Conservation (phyloP, 2,797 vertebrate genomes). For the Dicrostonyx torquatus region DNA sequence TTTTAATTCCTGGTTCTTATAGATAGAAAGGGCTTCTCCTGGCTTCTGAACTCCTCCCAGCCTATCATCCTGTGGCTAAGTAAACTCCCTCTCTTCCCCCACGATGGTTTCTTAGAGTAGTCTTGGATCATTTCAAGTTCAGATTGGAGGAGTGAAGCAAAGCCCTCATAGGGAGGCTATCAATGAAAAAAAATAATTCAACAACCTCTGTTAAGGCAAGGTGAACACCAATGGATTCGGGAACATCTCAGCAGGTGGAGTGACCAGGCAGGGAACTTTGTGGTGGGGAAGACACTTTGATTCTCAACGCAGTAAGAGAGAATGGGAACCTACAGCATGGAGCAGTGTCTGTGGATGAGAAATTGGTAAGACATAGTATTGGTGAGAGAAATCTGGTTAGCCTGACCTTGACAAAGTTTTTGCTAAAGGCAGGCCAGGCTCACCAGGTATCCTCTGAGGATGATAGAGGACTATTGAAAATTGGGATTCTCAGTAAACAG, state of each 20-base stretch:
- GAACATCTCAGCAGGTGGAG: not conserved
- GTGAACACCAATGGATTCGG: not conserved
- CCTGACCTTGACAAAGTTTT: not conserved
- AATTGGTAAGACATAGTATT: not conserved
- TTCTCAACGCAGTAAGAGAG: not conserved
- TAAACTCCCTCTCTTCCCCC: no score
- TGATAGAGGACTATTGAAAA: not conserved
- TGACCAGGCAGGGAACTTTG: not conserved
- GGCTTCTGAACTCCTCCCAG: not conserved
- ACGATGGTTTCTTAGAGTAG: not conserved
- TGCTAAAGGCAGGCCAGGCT: not conserved
- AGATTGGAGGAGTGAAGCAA: not conserved
- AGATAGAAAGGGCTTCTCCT: not conserved
- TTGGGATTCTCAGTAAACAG: not conserved
- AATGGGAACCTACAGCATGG: not conserved
- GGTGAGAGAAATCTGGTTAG: not conserved
- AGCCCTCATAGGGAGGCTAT: not conserved
- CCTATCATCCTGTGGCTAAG: no score
- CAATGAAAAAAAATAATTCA: not conserved
- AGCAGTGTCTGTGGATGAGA: not conserved
- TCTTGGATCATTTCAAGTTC: not conserved
- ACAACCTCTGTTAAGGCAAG: not conserved
- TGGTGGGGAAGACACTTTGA: not conserved
- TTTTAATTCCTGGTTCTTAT: not conserved
- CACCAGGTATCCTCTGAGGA: not conserved